These are phyloP conservation scores for Varecia variegata DNA, from an alignment of 2,797 vertebrate species.

Conservation along the genomic window DNA sequence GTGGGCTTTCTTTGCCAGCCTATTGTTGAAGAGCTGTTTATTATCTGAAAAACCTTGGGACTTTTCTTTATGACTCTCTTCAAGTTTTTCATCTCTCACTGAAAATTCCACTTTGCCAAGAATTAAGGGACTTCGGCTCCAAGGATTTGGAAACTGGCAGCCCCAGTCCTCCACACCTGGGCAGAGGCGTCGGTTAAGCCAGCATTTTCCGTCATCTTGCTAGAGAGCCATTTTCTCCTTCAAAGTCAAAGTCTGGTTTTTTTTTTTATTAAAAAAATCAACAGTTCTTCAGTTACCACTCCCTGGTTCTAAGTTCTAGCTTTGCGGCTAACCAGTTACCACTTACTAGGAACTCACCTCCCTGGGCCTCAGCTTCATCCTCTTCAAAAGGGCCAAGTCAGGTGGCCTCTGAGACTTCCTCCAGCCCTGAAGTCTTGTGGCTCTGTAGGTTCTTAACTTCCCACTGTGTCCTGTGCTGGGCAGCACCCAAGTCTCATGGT, in stretches of 20 bases:
- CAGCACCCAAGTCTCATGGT: not conserved
- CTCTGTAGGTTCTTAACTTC: rapidly evolving
- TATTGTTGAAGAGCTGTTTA: not conserved
- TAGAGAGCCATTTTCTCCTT: not conserved
- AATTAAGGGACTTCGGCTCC: not conserved
- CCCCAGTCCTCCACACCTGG: not conserved
- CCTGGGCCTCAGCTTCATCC: no score
- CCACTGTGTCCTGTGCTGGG: not conserved
- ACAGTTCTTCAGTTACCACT: not conserved
- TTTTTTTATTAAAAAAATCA: not conserved
- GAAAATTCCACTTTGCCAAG: not conserved
- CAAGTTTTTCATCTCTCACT: not conserved
- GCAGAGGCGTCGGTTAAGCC: not conserved
- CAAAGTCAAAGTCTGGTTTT: not conserved
- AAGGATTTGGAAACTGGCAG: not conserved
- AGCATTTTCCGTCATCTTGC: not conserved
- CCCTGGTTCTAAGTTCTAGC: not conserved
- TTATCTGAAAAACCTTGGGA: not conserved
- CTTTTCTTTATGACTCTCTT: not conserved
- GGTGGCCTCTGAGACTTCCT: not conserved
- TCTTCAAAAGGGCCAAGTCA: not conserved
- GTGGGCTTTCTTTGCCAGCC: not conserved
- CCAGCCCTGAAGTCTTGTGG: not conserved
- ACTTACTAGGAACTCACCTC: not conserved
- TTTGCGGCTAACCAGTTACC: not conserved